Percentiles rank a stretch among this genome's conserved stretches.
These are phyloP conservation scores for Ictalurus punctatus DNA, from an alignment of 2,113 vertebrate species.

Conservation along the genomic window DNA sequence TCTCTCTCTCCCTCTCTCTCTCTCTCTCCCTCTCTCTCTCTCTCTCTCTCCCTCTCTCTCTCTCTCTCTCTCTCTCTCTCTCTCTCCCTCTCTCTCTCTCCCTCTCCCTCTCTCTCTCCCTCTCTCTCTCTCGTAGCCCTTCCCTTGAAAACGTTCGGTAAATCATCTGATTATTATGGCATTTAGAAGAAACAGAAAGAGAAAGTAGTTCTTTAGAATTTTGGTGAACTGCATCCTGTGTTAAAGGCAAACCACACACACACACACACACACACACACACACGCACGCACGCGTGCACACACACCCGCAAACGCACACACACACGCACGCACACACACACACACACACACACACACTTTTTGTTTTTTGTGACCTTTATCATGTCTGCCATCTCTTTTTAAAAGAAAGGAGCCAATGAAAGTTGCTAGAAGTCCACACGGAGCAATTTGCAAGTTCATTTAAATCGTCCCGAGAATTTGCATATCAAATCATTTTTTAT, in stretches of 20 bases:
- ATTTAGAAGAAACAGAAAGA: constrained; percentile 36
- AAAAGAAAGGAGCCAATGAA: background rate
- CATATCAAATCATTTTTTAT: background rate
- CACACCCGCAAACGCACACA: background rate
- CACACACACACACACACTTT: too few relatives aligned
- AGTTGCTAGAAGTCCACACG: too few relatives aligned
- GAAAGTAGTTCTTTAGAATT: constrained; percentile 21
- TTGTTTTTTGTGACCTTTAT: background rate
- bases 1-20: too few relatives aligned
- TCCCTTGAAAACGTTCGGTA: background rate
- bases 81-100: too few relatives aligned
- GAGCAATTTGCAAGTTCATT: background rate
- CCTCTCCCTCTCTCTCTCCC: too few relatives aligned
- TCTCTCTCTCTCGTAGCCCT: background rate
- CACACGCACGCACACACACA: background rate
- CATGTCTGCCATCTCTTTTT: background rate
- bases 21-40: too few relatives aligned
- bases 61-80: too few relatives aligned
- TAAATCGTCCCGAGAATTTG: background rate
- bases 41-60: too few relatives aligned
- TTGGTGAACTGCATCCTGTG: constrained; percentile 12
- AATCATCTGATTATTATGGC: background rate
- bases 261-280: background rate
- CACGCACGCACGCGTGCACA: background rate
- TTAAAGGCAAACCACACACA: background rate